Evolutionary conservation across 2,888 invertebrate species (phyloP), one percentile per base, ranked within the genome.

Genomic region (Caenorhabditis sp.): DNA sequence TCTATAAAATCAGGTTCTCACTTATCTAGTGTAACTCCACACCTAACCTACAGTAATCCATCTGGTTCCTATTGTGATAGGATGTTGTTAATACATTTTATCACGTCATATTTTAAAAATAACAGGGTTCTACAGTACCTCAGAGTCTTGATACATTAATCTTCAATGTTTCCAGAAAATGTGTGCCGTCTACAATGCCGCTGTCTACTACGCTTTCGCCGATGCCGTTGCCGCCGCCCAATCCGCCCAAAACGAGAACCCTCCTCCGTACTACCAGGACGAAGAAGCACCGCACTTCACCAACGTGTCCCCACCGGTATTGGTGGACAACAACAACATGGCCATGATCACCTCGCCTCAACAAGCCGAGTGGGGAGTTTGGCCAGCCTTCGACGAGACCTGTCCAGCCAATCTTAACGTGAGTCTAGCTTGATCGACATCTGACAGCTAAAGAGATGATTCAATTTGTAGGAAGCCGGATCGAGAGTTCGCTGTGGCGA

Each of bases 401-500:
- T 21, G 1, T n/a, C n/a, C 62, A 59, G 69, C 66, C 68, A 59
- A 50, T 58, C 61, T 58, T 65, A 38, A 65, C 69, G 77, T 77
- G 49, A 68, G 70, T 65, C 20, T 7, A 21, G 38, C 52, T 36
- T 52, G 8, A n/a, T n/a, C n/a, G n/a, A n/a, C 8, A 27, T 17
- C 17, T 36, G n/a, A n/a, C 20, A n/a, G n/a, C 10, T 21, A 38
- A 59, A n/a, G 17, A 38, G 43, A 21, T 25, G 49, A 43, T n/a
- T 50, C 17, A 1, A 23, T 60, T 25, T 20, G 26, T 57, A 79
- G 79, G 70, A 69, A 61, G 49, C 58, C 68, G 70, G 65, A 50
- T 57, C 71, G 75, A 77, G 76, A 75, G 82, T 82, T 80, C 83
- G 83, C 72, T 77, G 81, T 77, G 78, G 63, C 67, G 53, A 67